phyloP scores from a whole-genome alignment of 2,888 invertebrate genomes.

The Agonopterix alstromeriana region DNA sequence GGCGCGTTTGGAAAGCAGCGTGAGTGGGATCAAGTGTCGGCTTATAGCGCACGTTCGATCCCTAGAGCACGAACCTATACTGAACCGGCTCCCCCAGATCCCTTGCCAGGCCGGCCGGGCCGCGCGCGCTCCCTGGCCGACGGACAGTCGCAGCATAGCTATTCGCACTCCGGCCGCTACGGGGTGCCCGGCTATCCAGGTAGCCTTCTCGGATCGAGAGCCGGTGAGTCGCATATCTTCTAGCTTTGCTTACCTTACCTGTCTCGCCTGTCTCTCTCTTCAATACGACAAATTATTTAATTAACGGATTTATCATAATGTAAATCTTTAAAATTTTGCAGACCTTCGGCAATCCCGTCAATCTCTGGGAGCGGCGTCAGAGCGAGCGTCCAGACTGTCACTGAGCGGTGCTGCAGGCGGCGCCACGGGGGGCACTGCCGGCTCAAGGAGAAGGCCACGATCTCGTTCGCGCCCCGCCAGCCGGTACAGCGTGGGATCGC shows the following conservation, averaged over 20 bases:
- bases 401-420: conserved; percentile 80
- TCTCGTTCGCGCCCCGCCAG: conserved; percentile 89
- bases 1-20: conserved; percentile 91
- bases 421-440: conserved; percentile 78
- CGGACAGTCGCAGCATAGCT: conserved; percentile 93
- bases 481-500: conserved; percentile 87
- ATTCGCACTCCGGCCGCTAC: conserved; percentile 89
- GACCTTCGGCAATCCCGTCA: conserved; percentile 92
- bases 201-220: conserved; percentile 73
- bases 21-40: conserved; percentile 85
- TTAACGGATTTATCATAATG: too few species aligned
- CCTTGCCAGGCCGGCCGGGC: conserved; percentile 86
- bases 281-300: conserved; percentile 2
- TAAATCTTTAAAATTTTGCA: conserved; percentile 34
- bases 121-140: conserved; percentile 89
- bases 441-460: conserved; percentile 83
- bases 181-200: conserved; percentile 85
- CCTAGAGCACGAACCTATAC: conserved; percentile 91
- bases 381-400: conserved; percentile 86
- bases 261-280: conserved; percentile 14
- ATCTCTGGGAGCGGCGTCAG: conserved; percentile 88
- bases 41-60: conserved; percentile 93
- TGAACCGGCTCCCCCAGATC: conserved; percentile 79
- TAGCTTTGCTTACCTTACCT: conserved; percentile 8
- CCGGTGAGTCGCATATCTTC: conserved; percentile 45